Base-by-base conservation (phyloP, 1,140 invertebrate genomes). In the Spodoptera litura region DNA sequence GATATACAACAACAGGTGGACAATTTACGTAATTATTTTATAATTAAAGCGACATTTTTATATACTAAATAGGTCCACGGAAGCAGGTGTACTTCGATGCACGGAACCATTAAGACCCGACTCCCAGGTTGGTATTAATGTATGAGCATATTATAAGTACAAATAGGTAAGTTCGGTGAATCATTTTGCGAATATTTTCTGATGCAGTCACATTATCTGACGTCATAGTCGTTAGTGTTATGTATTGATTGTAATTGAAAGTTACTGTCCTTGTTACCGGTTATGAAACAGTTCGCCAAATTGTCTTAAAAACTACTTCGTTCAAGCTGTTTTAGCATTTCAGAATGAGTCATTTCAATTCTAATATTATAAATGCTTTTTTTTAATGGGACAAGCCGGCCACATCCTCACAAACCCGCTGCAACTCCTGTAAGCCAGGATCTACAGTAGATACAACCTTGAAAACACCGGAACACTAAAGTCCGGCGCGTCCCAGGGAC, bases 1-100 rank as follows among this genome's bases (percentile, higher is more conserved):
- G 4, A 55, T 15, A 38, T 52, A 15, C 49, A 38, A 73, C 56
- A 71, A 27, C 71, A 73, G 71, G 55, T 73, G 55, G 51, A 59
- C 38, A 15, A 61, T 59, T 73, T 25, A 73, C 38, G 15, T 73
- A 59, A 73, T 73, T 59, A 73, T 51, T 58, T 44, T 27, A 49
- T 20, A 15, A 51, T 35, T 51, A 44, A 59, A 51, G 59, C 38
- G 56, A 56, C 56, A 10, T 51, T 59, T 73, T 73, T 51, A 51
- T 27, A 12, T 73, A 49, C 38, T 35, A 38, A 25, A 73, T 58
- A 49, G 25, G 15, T 56, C 15, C 5, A 8, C 71, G 71, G 71
- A 73, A 73, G 53, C 71, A 73, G 71, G 71, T 73, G 71, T 20
- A 73, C 38, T 8, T 15, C 12, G 12, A 20, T 9, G 25, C 15